A percentile compares a stretch with the other conserved stretches of the same genome.
phyloP scores from a whole-genome alignment of 1,140 invertebrate genomes.

The Acromyrmex charruanus region DNA sequence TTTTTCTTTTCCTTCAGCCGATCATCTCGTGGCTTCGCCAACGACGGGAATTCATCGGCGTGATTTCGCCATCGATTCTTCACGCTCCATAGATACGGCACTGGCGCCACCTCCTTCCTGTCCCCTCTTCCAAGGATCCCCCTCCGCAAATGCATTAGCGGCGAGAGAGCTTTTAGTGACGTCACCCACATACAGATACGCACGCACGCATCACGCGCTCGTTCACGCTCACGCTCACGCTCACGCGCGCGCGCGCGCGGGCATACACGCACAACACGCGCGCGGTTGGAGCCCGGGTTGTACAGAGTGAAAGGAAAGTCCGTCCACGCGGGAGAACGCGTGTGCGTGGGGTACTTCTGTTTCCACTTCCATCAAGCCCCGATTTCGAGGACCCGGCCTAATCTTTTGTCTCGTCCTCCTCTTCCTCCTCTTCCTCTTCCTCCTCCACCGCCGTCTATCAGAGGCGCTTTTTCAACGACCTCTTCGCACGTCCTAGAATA shows the following conservation, averaged over 20 bases:
- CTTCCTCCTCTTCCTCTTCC: constrained; percentile 32
- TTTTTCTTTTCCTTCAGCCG: constrained; percentile 48
- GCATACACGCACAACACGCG: constrained; percentile 14
- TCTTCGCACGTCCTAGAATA: constrained; percentile 67
- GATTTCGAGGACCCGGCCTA: constrained; percentile 72
- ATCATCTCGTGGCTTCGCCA: constrained; percentile 40
- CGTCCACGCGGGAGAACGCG: constrained; percentile 65
- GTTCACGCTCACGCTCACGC: constrained; percentile 52
- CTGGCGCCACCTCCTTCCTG: constrained; percentile 74
- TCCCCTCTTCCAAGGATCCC: constrained; percentile 78
- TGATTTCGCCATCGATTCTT: constrained; percentile 76
- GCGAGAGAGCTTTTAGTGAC: constrained; percentile 86
- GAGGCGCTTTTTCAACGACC: constrained; percentile 66
- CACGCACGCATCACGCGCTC: constrained; percentile 6
- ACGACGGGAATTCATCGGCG: constrained; percentile 36
- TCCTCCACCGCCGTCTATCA: constrained; percentile 71
- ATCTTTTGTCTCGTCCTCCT: constrained; percentile 80
- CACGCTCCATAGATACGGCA: constrained; percentile 82
- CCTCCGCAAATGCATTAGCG: constrained; percentile 86
- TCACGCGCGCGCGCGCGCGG: constrained; percentile 70
- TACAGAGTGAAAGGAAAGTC: constrained; percentile 69
- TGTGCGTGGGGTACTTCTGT: constrained; percentile 70
- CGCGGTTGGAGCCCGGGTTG: constrained; percentile 52
- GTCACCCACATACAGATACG: constrained; percentile 79
- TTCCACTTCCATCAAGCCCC: constrained; percentile 74